phyloP scores from a whole-genome alignment of 1,140 invertebrate species.

The Drosophila sechellia region DNA sequence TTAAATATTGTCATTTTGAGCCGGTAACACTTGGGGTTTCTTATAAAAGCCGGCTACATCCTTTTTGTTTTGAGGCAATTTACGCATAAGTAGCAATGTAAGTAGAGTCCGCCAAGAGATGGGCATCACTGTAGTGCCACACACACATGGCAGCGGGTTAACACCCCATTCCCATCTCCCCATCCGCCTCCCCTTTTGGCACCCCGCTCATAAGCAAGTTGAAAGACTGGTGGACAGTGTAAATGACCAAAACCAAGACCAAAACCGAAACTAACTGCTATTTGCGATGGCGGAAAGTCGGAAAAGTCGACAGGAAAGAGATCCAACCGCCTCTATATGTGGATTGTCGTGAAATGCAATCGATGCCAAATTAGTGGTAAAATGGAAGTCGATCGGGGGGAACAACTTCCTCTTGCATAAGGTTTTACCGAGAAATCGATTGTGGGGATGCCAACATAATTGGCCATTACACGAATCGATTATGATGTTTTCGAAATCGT shows the following conservation, averaged over 20 bases:
- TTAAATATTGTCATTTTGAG: no score
- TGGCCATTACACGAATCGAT: slow-evolving; percentile 8
- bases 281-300: slow-evolving; percentile 25
- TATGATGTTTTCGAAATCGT: slow-evolving; percentile 1
- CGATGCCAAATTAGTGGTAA: slow-evolving; percentile 24
- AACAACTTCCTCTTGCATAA: slow-evolving; percentile 32
- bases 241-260: slow-evolving; percentile 34
- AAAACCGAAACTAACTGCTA: slow-evolving; percentile 33
- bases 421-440: slow-evolving; percentile 18
- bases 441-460: slow-evolving; percentile 12
- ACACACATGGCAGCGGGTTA: slow-evolving; percentile 15
- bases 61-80: no score
- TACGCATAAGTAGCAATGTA: no score
- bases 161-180: background rate
- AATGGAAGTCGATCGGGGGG: slow-evolving; percentile 18
- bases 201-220: slow-evolving; percentile 32
- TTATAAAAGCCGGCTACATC: no score
- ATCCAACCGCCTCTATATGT: slow-evolving; percentile 19
- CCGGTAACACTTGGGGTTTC: no score
- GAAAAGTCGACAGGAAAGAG: slow-evolving; percentile 32
- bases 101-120: background rate
- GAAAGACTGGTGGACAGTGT: slow-evolving; percentile 27
- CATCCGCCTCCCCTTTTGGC: background rate
- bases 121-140: slow-evolving; percentile 23
- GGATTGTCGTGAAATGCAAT: slow-evolving; percentile 24